Evolutionary conservation across 2,888 invertebrate genomes (phyloP), one percentile per base, ranked within the genome.

Genomic region (Agrochola lychnidis): DNA sequence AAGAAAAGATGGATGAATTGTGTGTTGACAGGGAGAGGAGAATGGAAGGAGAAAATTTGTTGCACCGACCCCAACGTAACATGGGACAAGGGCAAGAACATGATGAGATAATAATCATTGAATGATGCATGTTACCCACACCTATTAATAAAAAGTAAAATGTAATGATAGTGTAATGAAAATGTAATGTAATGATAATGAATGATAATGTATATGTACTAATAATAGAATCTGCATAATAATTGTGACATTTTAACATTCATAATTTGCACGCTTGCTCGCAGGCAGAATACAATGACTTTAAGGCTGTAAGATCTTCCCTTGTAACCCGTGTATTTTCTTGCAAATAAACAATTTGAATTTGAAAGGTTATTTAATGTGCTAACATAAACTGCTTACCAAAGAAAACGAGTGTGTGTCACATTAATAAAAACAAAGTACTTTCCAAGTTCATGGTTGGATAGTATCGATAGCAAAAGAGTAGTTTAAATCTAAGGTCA

Each of bases 391-490:
- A 42, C 5, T 78, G 78, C 19, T 71, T 42, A 56, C 45, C 12
- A 45, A 70, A 42, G 0, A 57, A 25, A 59, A 22, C 0, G 59
- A 19, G 4, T 12, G 45, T 78, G n/a, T 71, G 40, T 78, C 71
- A 68, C 40, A 25, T 57, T 25, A 22, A 19, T 16, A 14, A 5
- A 42, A 76, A 68, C 48, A 81, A 72, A 57, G 4, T 48, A 53
- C 72, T 81, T 78, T 81, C 51, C 72, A 81, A 81, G 79, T 81
- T 81, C 83, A 78, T 61, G 83, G 68, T 61, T 57, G 48, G 7
- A 48, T n/a, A 14, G 2, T 56, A 51, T 16, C 36, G 42, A 78
- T 78, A 74, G 19, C 19, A 36, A 67, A 81, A 56, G 14, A 67
- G 76, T 57, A 67, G 67, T 79, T 63, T 57, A 16, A 56, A 51